Evolutionary conservation across 1,140 invertebrate genomes (phyloP).

Genomic region (Camponotus vicinus): DNA sequence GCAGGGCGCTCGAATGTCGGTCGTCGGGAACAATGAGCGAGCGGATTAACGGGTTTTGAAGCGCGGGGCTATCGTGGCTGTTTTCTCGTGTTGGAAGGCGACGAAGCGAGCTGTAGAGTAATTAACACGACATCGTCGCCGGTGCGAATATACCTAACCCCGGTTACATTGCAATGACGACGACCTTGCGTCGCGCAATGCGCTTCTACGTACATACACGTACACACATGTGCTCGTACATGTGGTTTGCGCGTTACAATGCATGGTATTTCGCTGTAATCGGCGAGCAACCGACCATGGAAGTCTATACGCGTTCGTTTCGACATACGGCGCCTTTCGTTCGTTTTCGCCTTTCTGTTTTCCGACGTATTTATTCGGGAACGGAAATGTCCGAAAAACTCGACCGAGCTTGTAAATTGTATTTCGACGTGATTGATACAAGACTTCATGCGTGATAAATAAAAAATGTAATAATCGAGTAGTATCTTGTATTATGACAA

Average conservation of each 20-base stretch:
- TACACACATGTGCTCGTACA: background rate
- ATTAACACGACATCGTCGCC: slow-evolving; percentile 58
- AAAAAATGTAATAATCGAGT: background rate
- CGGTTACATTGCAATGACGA: background rate
- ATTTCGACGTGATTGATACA: background rate
- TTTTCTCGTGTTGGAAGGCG: slow-evolving; percentile 51
- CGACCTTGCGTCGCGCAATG: slow-evolving; percentile 21
- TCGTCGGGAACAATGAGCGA: slow-evolving; percentile 49
- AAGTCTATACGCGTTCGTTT: slow-evolving; percentile 25
- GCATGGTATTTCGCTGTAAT: slow-evolving; percentile 13
- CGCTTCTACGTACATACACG: too few species aligned
- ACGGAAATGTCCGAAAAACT: slow-evolving; percentile 25
- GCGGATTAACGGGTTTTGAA: slow-evolving; percentile 60
- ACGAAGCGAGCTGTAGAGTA: slow-evolving; percentile 54
- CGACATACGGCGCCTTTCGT: slow-evolving; percentile 3
- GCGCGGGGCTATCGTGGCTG: slow-evolving; percentile 13
- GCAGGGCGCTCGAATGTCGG: slow-evolving; percentile 38
- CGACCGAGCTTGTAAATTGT: background rate
- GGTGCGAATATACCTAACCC: slow-evolving; percentile 20
- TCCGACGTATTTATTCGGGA: background rate
- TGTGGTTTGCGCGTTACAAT: slow-evolving; percentile 24
- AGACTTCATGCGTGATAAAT: background rate
- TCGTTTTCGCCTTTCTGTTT: slow-evolving; percentile 17
- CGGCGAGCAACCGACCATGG: slow-evolving; percentile 10
- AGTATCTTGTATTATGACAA: slow-evolving; percentile 12